Base-by-base conservation (phyloP, 53 echinoderm and acorn worm genomes). In the Antedon mediterranea region DNA sequence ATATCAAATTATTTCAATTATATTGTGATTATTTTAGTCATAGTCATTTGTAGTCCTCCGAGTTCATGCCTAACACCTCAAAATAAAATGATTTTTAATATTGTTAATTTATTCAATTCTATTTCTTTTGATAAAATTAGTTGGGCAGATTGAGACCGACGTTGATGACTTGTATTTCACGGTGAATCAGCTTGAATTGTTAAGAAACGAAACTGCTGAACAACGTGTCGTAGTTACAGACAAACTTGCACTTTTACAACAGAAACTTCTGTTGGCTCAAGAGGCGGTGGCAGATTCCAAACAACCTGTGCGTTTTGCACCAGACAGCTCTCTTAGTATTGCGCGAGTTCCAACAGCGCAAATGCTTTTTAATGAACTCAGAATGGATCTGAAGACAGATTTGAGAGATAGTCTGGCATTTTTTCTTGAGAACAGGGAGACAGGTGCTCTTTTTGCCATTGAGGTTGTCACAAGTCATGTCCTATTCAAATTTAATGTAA, bases 401-500 rank as follows among this genome's bases (percentile, higher is more conserved):
- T 72, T 80, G 57, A 73, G 86, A 18, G 91, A 92, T 72, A 92
- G 97, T 20, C 82, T 97, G 32, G 74, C 92, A 42, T 97, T 97
- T 75, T 90, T 86, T 81, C 74, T 82, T 32, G 97, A 92, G 82
- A 92, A 90, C 57, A 71, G 79, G 4, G 34, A 41, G 0, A 74
- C 81, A 3, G 75, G 84, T 32, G 72, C 84, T 33, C 86, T 92
- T 75, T 75, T 91, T 80, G 87, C 89, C 74, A 18, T 97, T 0
- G 92, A 97, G 82, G 75, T 97, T 6, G 86, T 97, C 20, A 85
- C 84, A 0, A 89, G 92, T 23, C 82, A 82, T 29, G 75, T 87
- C 30, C 74, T 79, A 31, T 92, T 97, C 27, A 81, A 85, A 27
- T 97, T 82, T 71, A 80, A 87, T 18, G 57, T 97, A 28, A 81